A percentile compares a stretch with the other conserved stretches of the same genome.
Conservation (phyloP, 2,113 vertebrate species). For the Lagopus muta region DNA sequence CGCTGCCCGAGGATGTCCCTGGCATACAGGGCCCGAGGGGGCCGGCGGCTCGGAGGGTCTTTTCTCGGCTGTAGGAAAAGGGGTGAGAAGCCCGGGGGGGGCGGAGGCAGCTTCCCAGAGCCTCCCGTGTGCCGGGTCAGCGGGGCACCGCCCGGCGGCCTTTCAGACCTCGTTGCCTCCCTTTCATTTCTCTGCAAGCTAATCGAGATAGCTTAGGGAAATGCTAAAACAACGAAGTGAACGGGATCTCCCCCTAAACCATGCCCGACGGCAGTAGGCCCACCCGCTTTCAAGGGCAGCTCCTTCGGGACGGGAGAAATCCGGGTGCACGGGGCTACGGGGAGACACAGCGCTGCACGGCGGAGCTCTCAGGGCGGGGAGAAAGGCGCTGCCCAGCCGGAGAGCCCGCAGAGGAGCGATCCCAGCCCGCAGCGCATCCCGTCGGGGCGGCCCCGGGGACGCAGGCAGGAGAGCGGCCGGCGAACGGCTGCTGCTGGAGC, state of each 20-base stretch:
- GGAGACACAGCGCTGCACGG: fast-evolving
- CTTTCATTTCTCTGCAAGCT: neutral
- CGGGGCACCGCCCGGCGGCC: neutral
- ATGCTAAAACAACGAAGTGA: fast-evolving
- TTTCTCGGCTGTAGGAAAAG: neutral
- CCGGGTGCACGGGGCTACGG: too few relatives aligned
- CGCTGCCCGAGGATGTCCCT: neutral
- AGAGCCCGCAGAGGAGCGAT: neutral
- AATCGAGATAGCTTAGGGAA: neutral
- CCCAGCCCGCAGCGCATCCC: neutral
- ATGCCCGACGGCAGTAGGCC: neutral
- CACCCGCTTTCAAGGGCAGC: neutral
- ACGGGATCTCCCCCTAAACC: fast-evolving
- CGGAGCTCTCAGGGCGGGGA: fast-evolving
- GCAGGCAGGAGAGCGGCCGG: neutral
- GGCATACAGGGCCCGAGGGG: neutral
- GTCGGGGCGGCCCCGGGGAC: neutral
- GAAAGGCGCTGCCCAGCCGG: neutral
- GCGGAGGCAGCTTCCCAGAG: neutral
- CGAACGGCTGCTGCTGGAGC: constrained; percentile 14
- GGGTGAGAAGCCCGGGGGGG: neutral
- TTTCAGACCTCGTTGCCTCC: neutral
- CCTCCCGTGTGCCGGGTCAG: neutral
- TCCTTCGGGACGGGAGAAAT: neutral
- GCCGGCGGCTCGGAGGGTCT: neutral